These are phyloP conservation scores for Pyrocoelia pectoralis DNA, from an alignment of 2,888 invertebrate genomes.

Conservation along the genomic window DNA sequence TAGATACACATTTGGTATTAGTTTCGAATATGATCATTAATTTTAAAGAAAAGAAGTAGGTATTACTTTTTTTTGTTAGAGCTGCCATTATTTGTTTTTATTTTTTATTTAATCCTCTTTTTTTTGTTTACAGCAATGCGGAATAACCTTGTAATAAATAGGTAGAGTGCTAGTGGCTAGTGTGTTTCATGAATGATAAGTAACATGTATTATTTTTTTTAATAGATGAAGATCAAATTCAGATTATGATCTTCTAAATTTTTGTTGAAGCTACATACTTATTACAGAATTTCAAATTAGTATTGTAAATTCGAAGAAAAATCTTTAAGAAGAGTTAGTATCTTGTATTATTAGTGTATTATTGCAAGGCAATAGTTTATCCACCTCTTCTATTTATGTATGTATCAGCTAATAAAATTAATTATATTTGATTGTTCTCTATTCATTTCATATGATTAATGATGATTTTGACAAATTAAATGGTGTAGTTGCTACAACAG, in stretches of 20 bases:
- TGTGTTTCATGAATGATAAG: not conserved
- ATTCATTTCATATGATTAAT: too few species aligned
- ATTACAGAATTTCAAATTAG: too few species aligned
- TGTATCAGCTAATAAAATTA: not conserved
- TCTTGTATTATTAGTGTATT: not conserved
- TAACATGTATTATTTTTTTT: not conserved
- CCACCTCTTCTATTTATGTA: not conserved
- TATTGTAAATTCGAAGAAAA: too few species aligned
- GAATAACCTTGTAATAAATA: slow-evolving; percentile 21
- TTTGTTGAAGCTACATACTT: too few species aligned
- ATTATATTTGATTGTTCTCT: not conserved
- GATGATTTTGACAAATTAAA: too few species aligned
- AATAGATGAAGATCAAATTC: not conserved
- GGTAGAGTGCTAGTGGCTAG: not conserved
- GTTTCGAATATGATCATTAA: too few species aligned
- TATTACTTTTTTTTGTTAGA: slow-evolving; percentile 2
- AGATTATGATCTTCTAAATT: not conserved
- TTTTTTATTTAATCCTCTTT: slow-evolving; percentile 14
- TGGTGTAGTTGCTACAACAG: too few species aligned
- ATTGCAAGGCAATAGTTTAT: not conserved
- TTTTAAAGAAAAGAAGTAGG: not conserved
- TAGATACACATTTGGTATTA: too few species aligned
- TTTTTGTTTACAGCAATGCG: slow-evolving; percentile 32
- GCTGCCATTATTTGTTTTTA: not conserved
- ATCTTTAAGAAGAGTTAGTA: not conserved